Conservation (phyloP, 1,140 invertebrate species). For the Drosophila nigromelanica region DNA sequence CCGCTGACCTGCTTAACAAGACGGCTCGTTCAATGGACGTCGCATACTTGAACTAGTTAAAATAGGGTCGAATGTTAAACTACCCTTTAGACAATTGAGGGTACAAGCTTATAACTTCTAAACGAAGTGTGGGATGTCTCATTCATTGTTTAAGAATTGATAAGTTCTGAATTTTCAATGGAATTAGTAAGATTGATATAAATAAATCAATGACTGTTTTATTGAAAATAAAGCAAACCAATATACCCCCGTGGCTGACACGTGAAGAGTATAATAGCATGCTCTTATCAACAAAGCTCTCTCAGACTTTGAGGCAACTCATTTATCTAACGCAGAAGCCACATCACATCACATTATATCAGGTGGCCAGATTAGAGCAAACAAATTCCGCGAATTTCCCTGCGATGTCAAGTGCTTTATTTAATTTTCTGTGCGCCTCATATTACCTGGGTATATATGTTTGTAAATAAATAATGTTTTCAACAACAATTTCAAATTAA, state of each 20-base stretch:
- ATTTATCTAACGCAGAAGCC: conserved; percentile 6
- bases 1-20: conserved; percentile 25
- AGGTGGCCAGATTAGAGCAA: neutral
- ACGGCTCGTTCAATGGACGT: neutral
- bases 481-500: conserved; percentile 20
- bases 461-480: conserved; percentile 11
- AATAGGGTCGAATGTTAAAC: neutral
- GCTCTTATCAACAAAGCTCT: conserved; percentile 11
- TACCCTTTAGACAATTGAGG: neutral
- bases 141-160: no score
- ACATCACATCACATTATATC: conserved; percentile 11
- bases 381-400: conserved; percentile 13
- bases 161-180: no score
- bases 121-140: no score
- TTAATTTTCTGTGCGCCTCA: conserved; percentile 8
- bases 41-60: neutral
- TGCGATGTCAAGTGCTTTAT: neutral
- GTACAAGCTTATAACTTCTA: neutral
- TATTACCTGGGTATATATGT: conserved; percentile 6
- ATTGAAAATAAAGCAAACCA: neutral
- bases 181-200: no score
- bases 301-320: conserved; percentile 17
- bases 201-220: no score
- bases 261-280: neutral
- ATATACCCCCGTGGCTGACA: neutral